Base-by-base conservation (phyloP, 2,888 invertebrate genomes). In the Caenorhabditis becei region DNA sequence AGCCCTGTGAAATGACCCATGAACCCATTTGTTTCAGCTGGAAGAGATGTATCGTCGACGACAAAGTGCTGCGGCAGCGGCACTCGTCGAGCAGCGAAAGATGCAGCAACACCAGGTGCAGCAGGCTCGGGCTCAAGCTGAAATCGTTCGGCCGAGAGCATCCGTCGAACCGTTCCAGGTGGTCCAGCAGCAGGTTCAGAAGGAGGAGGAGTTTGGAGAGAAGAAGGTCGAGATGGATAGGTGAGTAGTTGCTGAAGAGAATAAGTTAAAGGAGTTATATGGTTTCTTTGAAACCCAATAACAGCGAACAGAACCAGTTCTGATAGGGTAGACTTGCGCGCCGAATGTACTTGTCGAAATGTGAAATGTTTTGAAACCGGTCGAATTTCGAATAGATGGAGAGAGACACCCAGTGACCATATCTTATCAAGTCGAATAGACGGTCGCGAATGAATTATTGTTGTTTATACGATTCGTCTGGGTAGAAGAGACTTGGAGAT, bases 21-120 rank as follows among this genome's bases (percentile, higher is more conserved):
- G 23, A 49, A 24, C 23, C 14, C 28, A 26, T 54, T 56, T 14
- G 26, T 85, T 86, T 59, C 97, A 98, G 93, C 93, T 98, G 86
- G 97, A 98, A 92, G 96, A 97, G 91, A 93, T 98, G 87, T 91
- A 93, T 72, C 93, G 95, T 78, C 93, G 94, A 51, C 88, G 92
- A 79, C 87, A 88, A 18, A 79, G 85, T 10, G 89, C 89, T 0
- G 85, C 87, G 96, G 93, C 96, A 95, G 93, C 95, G 95, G 86
- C 90, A 20, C 94, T 96, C 89, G 94, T 97, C 88, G 95, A 88
- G 53, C 87, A 88, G 58, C 75, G 88, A 49, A 80, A 83, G 54
- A 83, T 88, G 83, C 86, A 87, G 32, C 80, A 85, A 74, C 84
- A 79, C n/a, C 77, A 78, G 28, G 28, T 41, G 28, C 26, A 49